Conservation (phyloP, 2,888 invertebrate species). For the Athalia circularis region DNA sequence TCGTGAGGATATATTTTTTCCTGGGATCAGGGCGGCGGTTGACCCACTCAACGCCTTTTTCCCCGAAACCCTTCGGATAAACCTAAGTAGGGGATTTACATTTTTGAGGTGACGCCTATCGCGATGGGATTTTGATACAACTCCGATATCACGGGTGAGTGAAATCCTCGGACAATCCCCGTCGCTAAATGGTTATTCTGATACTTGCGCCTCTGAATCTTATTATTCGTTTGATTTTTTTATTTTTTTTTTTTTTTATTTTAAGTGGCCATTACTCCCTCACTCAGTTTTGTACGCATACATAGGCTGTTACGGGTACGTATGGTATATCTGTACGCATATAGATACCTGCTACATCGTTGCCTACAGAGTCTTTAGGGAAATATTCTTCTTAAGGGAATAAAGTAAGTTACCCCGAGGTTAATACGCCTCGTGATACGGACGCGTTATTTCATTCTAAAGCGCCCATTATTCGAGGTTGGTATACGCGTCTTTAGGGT, state of each 20-base stretch:
- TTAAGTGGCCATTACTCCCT: slow-evolving; percentile 25
- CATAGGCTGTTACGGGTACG: no score
- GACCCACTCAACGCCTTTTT: background rate
- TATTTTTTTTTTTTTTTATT: slow-evolving; percentile 8
- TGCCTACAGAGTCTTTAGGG: background rate
- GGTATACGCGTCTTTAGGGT: slow-evolving; percentile 6
- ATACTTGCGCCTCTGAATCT: no score
- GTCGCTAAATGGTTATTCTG: slow-evolving; percentile 5
- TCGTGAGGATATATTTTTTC: slow-evolving; percentile 8
- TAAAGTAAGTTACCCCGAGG: slow-evolving; percentile 7
- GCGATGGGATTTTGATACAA: slow-evolving; percentile 15
- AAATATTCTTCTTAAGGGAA: slow-evolving; percentile 26
- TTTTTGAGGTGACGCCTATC: slow-evolving; percentile 14
- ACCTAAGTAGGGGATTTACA: slow-evolving; percentile 18
- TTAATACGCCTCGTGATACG: slow-evolving; percentile 43
- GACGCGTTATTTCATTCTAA: slow-evolving; percentile 39
- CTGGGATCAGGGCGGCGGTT: background rate
- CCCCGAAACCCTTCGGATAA: background rate
- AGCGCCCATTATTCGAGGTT: slow-evolving; percentile 20
- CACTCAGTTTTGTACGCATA: background rate
- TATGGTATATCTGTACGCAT: no score
- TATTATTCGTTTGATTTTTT: no score
- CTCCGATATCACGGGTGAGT: background rate
- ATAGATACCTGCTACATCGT: background rate
- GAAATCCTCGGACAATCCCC: slow-evolving; percentile 12